phyloP scores from a whole-genome alignment of 2,797 vertebrate genomes.

The Balearica regulorum region DNA sequence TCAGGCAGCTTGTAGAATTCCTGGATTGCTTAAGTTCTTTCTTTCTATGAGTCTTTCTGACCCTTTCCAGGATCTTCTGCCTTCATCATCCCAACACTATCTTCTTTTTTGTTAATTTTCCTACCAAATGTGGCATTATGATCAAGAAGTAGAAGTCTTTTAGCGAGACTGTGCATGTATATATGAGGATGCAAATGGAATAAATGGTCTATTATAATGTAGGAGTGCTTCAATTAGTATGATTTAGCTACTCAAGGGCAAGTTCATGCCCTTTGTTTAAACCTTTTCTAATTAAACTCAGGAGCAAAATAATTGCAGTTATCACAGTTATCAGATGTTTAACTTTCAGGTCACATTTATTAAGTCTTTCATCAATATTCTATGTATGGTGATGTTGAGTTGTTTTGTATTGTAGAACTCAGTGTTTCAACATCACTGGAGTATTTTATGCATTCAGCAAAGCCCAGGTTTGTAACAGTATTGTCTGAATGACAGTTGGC shows the following conservation, averaged over 20 bases:
- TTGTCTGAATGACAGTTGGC: background rate
- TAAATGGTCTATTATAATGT: background rate
- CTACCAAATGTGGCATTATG: background rate
- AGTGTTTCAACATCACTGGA: background rate
- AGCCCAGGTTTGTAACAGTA: background rate
- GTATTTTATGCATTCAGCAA: background rate
- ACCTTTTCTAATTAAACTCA: background rate
- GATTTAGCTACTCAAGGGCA: background rate
- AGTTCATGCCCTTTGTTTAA: background rate
- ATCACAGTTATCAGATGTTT: background rate
- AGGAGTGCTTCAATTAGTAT: background rate
- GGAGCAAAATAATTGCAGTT: background rate
- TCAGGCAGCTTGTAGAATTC: background rate
- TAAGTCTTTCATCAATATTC: background rate
- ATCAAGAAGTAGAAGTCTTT: background rate
- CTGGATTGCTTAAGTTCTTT: background rate
- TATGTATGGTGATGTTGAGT: background rate
- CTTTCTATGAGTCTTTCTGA: background rate
- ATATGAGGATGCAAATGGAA: background rate
- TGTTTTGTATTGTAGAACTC: background rate
- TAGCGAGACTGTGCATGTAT: background rate
- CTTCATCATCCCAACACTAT: background rate
- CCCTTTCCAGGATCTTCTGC: background rate
- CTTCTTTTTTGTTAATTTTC: background rate
- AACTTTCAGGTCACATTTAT: background rate